Evolutionary conservation across 2,888 invertebrate genomes (phyloP).

Genomic region (Troides helena): DNA sequence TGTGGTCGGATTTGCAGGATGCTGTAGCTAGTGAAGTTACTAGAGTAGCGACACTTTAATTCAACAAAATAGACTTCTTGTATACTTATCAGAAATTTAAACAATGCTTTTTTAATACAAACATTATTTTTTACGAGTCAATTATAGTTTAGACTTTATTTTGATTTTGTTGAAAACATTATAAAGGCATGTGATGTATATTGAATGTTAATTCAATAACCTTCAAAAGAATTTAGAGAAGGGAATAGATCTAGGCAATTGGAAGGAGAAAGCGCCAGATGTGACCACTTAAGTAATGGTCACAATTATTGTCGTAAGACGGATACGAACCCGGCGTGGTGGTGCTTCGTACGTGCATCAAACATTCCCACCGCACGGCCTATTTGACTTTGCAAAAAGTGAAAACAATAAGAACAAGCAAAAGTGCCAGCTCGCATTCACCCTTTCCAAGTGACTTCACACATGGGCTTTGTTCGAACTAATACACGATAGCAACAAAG

Average conservation of each 20-base stretch:
- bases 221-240: no score
- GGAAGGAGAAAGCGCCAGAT: not conserved
- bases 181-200: no score
- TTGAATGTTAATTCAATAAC: no score
- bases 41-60: no score
- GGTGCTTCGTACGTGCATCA: constrained; percentile 32
- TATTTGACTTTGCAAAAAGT: constrained; percentile 60
- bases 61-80: no score
- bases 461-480: constrained; percentile 68
- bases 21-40: no score
- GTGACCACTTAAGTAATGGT: not conserved
- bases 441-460: constrained; percentile 69
- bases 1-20: no score
- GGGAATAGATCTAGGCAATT: not conserved
- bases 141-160: no score
- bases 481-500: constrained; percentile 72
- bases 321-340: not conserved
- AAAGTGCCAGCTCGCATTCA: constrained; percentile 60
- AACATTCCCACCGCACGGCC: constrained; percentile 43
- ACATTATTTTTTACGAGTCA: no score
- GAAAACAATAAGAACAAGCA: constrained; percentile 64
- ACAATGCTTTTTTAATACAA: no score
- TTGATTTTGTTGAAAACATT: no score
- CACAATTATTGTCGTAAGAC: not conserved
- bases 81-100: no score